A percentile compares a stretch with the other conserved stretches of the same genome.
These are phyloP conservation scores for Eubucco bourcierii DNA, from an alignment of 2,113 vertebrate species.

Conservation along the genomic window DNA sequence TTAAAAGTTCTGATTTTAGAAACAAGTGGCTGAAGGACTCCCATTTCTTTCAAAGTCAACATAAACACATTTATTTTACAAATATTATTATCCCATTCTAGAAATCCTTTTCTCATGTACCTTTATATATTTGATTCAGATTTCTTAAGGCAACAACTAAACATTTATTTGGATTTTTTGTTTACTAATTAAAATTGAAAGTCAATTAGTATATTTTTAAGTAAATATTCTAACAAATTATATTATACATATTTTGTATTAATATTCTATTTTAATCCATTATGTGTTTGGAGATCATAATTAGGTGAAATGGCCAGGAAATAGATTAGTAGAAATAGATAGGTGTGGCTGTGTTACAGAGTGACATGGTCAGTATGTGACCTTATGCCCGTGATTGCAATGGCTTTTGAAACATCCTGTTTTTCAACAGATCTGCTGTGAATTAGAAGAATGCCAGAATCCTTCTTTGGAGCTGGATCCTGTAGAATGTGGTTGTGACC, in stretches of 20 bases:
- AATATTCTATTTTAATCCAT: neutral
- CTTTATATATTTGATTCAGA: neutral
- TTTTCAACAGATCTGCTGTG: slow-evolving; percentile 86
- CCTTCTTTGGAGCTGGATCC: slow-evolving; percentile 83
- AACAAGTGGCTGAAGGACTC: neutral
- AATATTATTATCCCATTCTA: neutral
- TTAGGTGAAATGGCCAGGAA: neutral
- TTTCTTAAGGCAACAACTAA: neutral
- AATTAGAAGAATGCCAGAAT: slow-evolving; percentile 86
- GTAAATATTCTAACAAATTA: neutral
- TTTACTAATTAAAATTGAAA: neutral
- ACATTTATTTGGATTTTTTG: neutral
- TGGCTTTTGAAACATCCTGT: neutral
- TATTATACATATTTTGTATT: neutral
- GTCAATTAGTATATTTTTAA: neutral
- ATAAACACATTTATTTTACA: neutral
- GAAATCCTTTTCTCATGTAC: neutral
- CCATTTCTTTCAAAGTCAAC: neutral
- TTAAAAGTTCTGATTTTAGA: neutral
- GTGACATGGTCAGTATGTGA: neutral
- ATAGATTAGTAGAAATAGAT: neutral
- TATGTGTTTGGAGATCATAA: neutral
- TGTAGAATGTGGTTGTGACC: slow-evolving; percentile 77
- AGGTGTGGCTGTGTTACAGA: neutral
- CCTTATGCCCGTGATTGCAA: neutral